Evolutionary conservation across 2,797 vertebrate species (phyloP), one percentile per base, ranked within the genome.

Genomic region (Malurus splendens): DNA sequence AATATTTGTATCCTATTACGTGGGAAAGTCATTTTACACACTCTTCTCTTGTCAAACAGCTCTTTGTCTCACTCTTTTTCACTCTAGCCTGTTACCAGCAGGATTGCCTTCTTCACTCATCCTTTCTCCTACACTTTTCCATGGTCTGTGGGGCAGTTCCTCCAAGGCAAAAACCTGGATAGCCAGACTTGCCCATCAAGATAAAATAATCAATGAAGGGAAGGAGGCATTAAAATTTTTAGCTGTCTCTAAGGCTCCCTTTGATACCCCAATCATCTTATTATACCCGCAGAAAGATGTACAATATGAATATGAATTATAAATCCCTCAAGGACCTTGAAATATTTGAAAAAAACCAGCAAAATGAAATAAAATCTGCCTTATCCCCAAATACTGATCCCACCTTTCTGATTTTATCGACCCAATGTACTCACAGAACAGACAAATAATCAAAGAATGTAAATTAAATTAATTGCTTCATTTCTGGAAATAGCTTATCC

Each of bases 401-500:
- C 16, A 72, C 15, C 14, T 59, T 90, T 57, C 19, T 76, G 30
- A 89, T 73, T 71, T 82, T 88, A 84, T 19, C 32, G 71, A 42
- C 9, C 33, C 9, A 47, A 25, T 28, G 23, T 74, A 39, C 22
- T 65, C 18, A 48, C 1, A 59, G 39, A 73, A 60, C 9, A 62
- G 57, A 76, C 79, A 89, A 87, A 65, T 24, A 54, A 80, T 25
- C 32, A 65, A 52, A 65, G 20, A 62, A 14, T 25, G 78, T 50
- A 80, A 71, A 79, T 76, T 57, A 66, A 74, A 87, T 44, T 33
- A 78, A 68, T 42, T 73, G 38, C 5, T 86, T 87, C 83, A 51
- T 56, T 78, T 89, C 59, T 84, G 54, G 52, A 78, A 87, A 70
- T 52, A 75, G 30, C 7, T 81, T 68, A 52, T 56, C 12, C 39